Evolutionary conservation across 2,797 vertebrate genomes (phyloP).

Genomic region (Tamandua tetradactyla): DNA sequence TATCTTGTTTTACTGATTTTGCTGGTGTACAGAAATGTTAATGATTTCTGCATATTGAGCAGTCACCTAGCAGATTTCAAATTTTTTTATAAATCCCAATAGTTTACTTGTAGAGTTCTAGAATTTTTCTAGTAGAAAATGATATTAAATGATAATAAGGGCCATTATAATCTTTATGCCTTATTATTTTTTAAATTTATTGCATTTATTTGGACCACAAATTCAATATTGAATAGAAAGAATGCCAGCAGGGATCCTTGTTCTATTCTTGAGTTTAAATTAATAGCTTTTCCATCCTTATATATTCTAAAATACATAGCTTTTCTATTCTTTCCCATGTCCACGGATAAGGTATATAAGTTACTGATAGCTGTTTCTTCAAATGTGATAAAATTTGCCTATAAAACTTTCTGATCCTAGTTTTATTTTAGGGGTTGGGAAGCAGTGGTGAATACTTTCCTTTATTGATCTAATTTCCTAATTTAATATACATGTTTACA

Average conservation of each 20-base stretch:
- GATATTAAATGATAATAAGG: background rate
- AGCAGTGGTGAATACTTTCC: background rate
- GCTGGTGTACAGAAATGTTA: background rate
- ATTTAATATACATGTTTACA: background rate
- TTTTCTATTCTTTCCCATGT: background rate
- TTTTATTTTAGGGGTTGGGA: background rate
- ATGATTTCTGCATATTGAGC: background rate
- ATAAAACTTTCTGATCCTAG: background rate
- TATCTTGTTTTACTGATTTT: background rate
- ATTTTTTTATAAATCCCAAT: slow-evolving; percentile 10
- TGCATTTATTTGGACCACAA: background rate
- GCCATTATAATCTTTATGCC: background rate
- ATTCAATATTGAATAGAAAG: background rate
- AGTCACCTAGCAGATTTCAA: background rate
- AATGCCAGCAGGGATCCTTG: background rate
- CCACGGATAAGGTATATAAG: background rate
- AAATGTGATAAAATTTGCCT: background rate
- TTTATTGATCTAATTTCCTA: background rate
- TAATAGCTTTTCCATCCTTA: background rate
- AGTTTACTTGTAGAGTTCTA: background rate
- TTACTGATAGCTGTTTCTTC: background rate
- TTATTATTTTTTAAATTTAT: background rate
- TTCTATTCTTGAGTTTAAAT: background rate
- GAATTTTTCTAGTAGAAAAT: background rate
- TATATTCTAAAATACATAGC: background rate